Percentiles rank a stretch among this genome's conserved stretches.
Conservation (phyloP, 2,113 vertebrate species). For the Anolis sagrei region DNA sequence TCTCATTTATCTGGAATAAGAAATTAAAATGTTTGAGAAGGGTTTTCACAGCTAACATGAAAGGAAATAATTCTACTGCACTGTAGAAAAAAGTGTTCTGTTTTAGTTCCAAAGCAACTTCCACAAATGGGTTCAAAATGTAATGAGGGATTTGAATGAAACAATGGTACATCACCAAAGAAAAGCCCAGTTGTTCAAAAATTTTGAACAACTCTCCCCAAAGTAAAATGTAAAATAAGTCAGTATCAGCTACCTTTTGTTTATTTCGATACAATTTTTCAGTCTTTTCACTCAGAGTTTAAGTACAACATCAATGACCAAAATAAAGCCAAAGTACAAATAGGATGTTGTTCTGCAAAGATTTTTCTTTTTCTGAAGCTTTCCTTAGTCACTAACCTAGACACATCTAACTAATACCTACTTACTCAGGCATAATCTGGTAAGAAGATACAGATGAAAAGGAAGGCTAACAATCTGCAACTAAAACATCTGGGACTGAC, state of each 20-base stretch:
- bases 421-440: too few species aligned
- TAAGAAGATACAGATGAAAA: too few species aligned
- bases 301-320: too few species aligned
- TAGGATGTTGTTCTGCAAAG: neutral
- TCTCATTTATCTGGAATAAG: conserved; percentile 85
- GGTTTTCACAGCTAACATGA: neutral
- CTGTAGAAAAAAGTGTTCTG: neutral
- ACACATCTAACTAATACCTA: neutral
- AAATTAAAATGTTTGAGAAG: conserved; percentile 7
- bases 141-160: conserved; percentile 24
- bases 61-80: neutral
- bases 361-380: neutral
- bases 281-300: conserved; percentile 58
- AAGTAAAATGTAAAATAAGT: conserved; percentile 19
- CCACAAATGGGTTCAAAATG: conserved; percentile 21
- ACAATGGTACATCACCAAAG: conserved; percentile 4
- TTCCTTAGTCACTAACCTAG: neutral
- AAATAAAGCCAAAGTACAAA: neutral
- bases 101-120: neutral
- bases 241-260: too few species aligned
- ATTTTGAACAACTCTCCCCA: conserved; percentile 47
- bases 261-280: conserved; percentile 7
- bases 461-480: too few species aligned
- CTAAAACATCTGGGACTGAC: too few species aligned
- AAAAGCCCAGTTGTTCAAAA: conserved; percentile 41